Conservation (phyloP, 2,113 vertebrate species). For the Sinocyclocheilus grahami region DNA sequence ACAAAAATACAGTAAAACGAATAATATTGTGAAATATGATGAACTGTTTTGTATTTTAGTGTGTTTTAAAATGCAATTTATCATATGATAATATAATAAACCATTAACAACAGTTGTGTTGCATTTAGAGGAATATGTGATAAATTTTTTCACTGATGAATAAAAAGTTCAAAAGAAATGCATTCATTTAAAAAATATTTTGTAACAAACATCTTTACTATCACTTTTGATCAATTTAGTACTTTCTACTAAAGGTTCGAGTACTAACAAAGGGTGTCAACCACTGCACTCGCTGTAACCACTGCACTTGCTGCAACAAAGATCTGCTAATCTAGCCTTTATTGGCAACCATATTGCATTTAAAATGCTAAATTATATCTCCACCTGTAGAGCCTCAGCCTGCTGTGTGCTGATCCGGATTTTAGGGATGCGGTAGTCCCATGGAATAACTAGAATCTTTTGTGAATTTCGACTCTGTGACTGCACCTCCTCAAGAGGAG, state of each 20-base stretch:
- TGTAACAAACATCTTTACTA: too few species aligned
- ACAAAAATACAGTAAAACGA: neutral
- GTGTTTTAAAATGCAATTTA: neutral
- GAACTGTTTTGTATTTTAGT: neutral
- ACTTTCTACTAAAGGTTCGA: neutral
- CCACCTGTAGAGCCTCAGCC: slow-evolving; percentile 88
- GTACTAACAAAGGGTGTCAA: neutral
- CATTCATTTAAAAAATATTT: too few species aligned
- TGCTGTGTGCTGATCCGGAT: slow-evolving; percentile 95
- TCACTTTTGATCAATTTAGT: neutral
- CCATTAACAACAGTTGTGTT: neutral
- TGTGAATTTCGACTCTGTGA: slow-evolving; percentile 84
- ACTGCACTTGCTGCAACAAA: neutral
- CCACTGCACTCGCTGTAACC: neutral
- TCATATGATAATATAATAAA: neutral
- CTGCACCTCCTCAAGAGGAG: slow-evolving; percentile 83
- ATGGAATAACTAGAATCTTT: slow-evolving; percentile 88
- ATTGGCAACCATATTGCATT: too few species aligned
- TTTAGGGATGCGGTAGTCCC: slow-evolving; percentile 94
- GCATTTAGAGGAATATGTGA: neutral
- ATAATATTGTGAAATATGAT: neutral
- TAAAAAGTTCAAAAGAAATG: too few species aligned
- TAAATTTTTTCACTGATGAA: too few species aligned
- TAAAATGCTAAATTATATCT: neutral
- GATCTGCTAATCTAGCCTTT: neutral